Percentiles rank a stretch among this genome's conserved stretches.
These are phyloP conservation scores for Atta colombica DNA, from an alignment of 1,140 invertebrate genomes.

Conservation along the genomic window DNA sequence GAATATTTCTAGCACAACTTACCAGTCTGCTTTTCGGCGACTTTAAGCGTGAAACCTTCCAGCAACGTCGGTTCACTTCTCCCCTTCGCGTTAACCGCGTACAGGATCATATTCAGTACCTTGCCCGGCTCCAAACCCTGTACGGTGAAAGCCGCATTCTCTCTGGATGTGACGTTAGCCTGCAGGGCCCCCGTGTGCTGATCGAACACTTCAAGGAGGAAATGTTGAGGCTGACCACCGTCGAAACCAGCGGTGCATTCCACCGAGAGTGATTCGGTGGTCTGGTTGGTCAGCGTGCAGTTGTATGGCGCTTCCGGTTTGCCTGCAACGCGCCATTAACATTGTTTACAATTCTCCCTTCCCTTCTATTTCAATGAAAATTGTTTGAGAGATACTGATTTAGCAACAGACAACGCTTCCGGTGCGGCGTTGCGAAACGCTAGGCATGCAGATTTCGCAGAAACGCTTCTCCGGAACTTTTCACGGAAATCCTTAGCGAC, in stretches of 20 bases:
- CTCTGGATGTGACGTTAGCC: constrained; percentile 90
- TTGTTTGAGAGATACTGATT: constrained; percentile 46
- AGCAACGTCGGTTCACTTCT: constrained; percentile 93
- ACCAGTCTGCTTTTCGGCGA: constrained; percentile 94
- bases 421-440: constrained; percentile 5
- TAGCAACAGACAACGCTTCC: constrained; percentile 35
- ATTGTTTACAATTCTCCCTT: constrained; percentile 44
- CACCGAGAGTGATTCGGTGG: constrained; percentile 92
- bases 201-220: constrained; percentile 92
- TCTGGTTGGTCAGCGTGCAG: constrained; percentile 93
- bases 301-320: constrained; percentile 93
- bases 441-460: constrained; percentile 1
- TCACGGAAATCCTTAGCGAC: constrained; percentile 57
- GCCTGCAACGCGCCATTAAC: constrained; percentile 85
- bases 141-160: constrained; percentile 90
- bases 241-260: constrained; percentile 93
- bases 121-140: constrained; percentile 90
- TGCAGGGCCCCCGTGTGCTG: constrained; percentile 89
- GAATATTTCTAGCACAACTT: constrained; percentile 80
- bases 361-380: constrained; percentile 11
- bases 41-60: constrained; percentile 93
- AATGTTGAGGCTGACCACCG: constrained; percentile 91
- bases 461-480: constrained; percentile 40
- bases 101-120: constrained; percentile 90
- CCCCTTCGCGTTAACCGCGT: constrained; percentile 94